Conservation (phyloP, 2,113 vertebrate genomes). For the Charina bottae region DNA sequence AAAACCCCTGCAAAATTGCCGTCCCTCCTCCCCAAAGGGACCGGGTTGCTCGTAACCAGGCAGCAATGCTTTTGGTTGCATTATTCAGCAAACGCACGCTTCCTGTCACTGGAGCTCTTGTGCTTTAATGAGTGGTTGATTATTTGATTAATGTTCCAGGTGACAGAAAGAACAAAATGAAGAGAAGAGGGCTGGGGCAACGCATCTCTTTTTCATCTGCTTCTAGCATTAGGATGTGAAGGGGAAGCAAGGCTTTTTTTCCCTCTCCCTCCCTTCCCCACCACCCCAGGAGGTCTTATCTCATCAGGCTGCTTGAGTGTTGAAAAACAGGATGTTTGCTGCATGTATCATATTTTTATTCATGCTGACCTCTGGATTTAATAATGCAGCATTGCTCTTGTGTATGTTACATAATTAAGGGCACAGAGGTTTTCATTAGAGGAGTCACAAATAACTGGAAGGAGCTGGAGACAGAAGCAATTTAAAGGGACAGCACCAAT, state of each 20-base stretch:
- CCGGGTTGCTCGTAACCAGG: not conserved
- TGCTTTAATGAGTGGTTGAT: conserved; percentile 70
- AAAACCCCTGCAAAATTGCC: accelerated
- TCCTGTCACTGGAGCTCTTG: conserved; percentile 46
- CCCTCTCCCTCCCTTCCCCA: not conserved
- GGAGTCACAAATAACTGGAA: conserved; percentile 49
- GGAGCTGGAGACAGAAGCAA: conserved; percentile 13
- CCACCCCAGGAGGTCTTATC: conserved; percentile 43
- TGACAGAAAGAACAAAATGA: conserved; percentile 51
- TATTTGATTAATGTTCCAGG: conserved; percentile 65
- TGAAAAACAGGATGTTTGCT: conserved; percentile 52
- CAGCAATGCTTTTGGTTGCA: not conserved
- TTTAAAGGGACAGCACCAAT: conserved; percentile 44
- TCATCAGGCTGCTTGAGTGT: conserved; percentile 56
- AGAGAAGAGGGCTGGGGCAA: conserved; percentile 34
- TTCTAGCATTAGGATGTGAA: not conserved
- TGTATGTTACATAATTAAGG: conserved; percentile 64
- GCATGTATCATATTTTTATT: conserved; percentile 34
- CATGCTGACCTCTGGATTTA: conserved; percentile 56
- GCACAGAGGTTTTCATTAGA: conserved; percentile 52
- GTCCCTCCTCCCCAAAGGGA: accelerated
- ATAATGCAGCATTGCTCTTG: conserved; percentile 31
- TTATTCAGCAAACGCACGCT: conserved; percentile 24
- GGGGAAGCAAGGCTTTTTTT: not conserved
- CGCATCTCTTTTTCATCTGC: conserved; percentile 18